Base-by-base conservation (phyloP, 2,888 invertebrate genomes). In the Lumbricus terrestris region DNA sequence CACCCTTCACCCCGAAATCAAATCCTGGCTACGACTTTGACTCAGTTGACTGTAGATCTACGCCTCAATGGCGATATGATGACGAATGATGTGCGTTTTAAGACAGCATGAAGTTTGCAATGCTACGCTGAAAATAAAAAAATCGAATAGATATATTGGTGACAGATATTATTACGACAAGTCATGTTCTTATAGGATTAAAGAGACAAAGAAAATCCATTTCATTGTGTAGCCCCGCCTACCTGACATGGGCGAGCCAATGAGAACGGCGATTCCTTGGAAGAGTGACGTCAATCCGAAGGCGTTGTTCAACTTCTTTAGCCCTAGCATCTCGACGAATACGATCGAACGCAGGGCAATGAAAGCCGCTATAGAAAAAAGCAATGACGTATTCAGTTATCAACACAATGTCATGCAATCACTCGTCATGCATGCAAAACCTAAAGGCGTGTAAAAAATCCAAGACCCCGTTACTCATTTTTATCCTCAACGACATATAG, bases 281-380 rank as follows among this genome's bases (percentile, higher is more conserved):
- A 96, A 96, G 34, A 96, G 94, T n/a, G 95, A 93, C 16, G 96
- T 94, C 69, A 96, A 93, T 20, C 96, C 96, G 92, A 96, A 96
- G 5, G 95, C 95, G 91, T 95, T 95, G 54, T 95, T 95, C 91
- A 96, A 93, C 90, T 94, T 94, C 38, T 96, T 95, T 82, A 96
- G 92, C 0, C 96, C 96, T 91, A 96, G 93, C 88, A 96, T 93
- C 88, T 96, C 96, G 11, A 95, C 96, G 89, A 95, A 94, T 69
- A 96, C 95, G 33, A 96, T 95, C 5, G 96, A 96, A 69, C 99
- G 96, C 90, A 99, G 96, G 0, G 99, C 98, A 23, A 98, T 98
- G 94, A 98, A 99, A 93, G 97, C 97, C 40, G 99, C 92, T 92
- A 90, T 20, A n/a, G n/a, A n/a, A 88, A 4, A 88, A n/a, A 88